These are phyloP conservation scores for Maniola jurtina DNA, from an alignment of 1,140 invertebrate genomes.

Conservation along the genomic window DNA sequence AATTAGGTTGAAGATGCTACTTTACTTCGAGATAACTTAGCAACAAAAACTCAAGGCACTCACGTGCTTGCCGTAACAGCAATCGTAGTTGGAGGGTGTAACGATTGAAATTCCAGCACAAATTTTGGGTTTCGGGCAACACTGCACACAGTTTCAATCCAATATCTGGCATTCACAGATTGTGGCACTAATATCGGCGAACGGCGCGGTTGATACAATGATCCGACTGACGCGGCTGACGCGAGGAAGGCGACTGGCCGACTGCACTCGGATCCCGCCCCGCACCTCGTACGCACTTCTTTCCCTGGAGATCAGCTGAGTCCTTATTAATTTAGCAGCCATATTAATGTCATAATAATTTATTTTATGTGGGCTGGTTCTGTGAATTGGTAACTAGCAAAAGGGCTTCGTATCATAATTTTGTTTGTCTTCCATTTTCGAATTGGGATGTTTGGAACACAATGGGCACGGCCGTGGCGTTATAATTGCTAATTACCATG, in stretches of 20 bases:
- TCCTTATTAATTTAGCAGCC: slow-evolving; percentile 24
- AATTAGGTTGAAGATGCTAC: too few species aligned
- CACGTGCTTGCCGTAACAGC: not conserved
- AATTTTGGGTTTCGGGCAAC: slow-evolving; percentile 27
- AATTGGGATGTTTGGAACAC: slow-evolving; percentile 6
- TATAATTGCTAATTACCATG: not conserved
- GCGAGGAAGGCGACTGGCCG: slow-evolving; percentile 45
- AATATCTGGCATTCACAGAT: slow-evolving; percentile 33
- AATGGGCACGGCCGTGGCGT: not conserved
- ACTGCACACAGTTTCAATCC: slow-evolving; percentile 32
- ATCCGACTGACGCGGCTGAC: slow-evolving; percentile 30
- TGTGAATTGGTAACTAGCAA: slow-evolving; percentile 1
- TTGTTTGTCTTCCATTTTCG: slow-evolving; percentile 8
- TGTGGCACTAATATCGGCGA: slow-evolving; percentile 25
- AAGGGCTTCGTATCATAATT: not conserved
- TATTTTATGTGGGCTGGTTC: slow-evolving; percentile 18
- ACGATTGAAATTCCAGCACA: slow-evolving; percentile 13
- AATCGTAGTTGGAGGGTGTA: not conserved
- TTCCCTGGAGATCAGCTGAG: slow-evolving; percentile 51
- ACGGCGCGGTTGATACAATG: slow-evolving; percentile 6
- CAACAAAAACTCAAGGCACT: not conserved
- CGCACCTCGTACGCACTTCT: slow-evolving; percentile 33
- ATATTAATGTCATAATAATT: slow-evolving; percentile 18
- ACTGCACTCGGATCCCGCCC: slow-evolving; percentile 35
- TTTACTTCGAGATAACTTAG: not conserved